Evolutionary conservation across 2,113 vertebrate genomes (phyloP).

Genomic region (Misgurnus mizolepis): DNA sequence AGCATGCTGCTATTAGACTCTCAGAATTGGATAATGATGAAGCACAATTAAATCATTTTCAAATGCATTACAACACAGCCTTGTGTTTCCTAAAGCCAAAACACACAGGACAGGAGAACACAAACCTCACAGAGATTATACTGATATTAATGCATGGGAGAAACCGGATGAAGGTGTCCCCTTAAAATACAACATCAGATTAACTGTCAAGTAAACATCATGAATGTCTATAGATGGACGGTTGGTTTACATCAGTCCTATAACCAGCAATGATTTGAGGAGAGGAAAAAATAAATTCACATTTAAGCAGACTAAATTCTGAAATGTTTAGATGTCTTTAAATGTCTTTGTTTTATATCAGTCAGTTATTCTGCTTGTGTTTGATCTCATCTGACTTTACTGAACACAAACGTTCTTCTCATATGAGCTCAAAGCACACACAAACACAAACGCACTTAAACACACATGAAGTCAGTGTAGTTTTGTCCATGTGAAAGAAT

Average conservation of each 20-base stretch:
- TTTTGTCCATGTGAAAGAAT: no score
- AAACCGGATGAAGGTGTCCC: no score
- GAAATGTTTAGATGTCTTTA: slow-evolving; percentile 29
- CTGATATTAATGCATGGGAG: no score
- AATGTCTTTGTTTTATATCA: slow-evolving; percentile 46
- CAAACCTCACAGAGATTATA: neutral
- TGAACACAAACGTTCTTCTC: slow-evolving; percentile 45
- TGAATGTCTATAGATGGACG: no score
- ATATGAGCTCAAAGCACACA: neutral
- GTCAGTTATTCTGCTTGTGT: slow-evolving; percentile 65
- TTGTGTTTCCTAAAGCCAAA: slow-evolving; percentile 5
- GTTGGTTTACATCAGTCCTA: no score
- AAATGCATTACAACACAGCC: slow-evolving; percentile 42
- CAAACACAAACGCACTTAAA: neutral
- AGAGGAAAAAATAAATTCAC: no score
- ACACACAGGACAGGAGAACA: neutral
- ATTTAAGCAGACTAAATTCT: no score
- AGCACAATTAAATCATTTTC: slow-evolving; percentile 53
- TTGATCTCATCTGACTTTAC: slow-evolving; percentile 62
- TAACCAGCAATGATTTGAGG: no score
- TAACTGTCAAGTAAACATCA: neutral
- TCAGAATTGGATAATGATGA: slow-evolving; percentile 49
- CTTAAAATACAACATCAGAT: neutral
- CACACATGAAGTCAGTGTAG: neutral
- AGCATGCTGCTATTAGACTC: slow-evolving; percentile 54